These are phyloP conservation scores for Pachydiplax longipennis DNA, from an alignment of 2,888 invertebrate species.

Conservation along the genomic window DNA sequence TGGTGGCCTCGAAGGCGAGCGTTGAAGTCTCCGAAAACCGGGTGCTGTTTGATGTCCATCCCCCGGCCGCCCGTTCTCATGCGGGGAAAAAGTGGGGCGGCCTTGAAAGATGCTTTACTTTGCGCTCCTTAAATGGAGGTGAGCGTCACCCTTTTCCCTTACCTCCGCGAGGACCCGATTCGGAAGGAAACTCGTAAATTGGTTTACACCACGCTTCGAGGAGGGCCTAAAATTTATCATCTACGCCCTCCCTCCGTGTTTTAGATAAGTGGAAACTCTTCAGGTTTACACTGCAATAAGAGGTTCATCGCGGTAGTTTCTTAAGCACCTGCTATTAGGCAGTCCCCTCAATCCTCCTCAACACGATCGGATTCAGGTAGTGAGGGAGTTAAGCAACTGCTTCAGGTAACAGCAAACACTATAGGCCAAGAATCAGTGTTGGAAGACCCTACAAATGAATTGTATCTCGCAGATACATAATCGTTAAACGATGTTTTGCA, in stretches of 20 bases:
- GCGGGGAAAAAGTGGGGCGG: neutral
- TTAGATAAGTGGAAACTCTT: no score
- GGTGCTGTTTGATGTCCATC: neutral
- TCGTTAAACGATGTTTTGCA: no score
- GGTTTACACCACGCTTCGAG: neutral
- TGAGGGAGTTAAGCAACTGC: no score
- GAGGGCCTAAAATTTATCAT: neutral
- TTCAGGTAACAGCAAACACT: no score
- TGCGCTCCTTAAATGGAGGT: neutral
- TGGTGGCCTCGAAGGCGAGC: neutral
- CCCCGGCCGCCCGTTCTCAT: neutral
- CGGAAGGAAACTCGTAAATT: neutral
- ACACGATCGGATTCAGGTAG: no score
- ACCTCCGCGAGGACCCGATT: neutral
- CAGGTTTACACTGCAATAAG: no score
- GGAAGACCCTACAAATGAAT: no score
- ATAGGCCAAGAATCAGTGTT: no score
- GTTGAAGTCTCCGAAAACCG: neutral
- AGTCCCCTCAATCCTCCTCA: no score
- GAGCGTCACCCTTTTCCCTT: neutral
- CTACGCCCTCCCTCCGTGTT: neutral
- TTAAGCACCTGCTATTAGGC: no score
- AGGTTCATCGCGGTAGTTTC: no score
- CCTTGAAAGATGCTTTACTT: neutral
- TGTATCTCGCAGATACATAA: no score